These are phyloP conservation scores for Trogon surrucura DNA, from an alignment of 2,113 vertebrate genomes.

Conservation along the genomic window DNA sequence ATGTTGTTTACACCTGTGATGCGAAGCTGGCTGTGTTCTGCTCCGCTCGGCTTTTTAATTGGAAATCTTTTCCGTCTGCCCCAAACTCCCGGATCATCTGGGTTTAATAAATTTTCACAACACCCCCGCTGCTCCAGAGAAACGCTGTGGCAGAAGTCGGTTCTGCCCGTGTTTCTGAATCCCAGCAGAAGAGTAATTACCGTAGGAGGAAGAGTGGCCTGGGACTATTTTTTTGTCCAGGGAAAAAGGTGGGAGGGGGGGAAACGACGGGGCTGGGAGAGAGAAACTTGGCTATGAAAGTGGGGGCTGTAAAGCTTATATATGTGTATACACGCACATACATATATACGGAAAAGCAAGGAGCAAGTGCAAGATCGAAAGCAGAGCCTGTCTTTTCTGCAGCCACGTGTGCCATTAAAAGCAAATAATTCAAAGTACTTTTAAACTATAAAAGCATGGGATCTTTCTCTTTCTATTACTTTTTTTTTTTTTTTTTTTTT, in stretches of 20 bases:
- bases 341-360: background rate
- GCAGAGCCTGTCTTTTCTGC: slow-evolving; percentile 28
- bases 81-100: slow-evolving; percentile 74
- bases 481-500: background rate
- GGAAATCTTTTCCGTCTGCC: slow-evolving; percentile 79
- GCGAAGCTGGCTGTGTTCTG: slow-evolving; percentile 43
- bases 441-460: slow-evolving; percentile 45
- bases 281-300: background rate
- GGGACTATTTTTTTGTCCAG: background rate
- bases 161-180: slow-evolving; percentile 44
- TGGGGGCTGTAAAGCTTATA: background rate
- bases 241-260: background rate
- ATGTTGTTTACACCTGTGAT: slow-evolving; percentile 78
- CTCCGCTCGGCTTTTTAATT: slow-evolving; percentile 74
- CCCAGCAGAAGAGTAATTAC: slow-evolving; percentile 41
- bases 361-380: slow-evolving; percentile 56
- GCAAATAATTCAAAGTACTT: slow-evolving; percentile 55
- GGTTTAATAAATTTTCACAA: slow-evolving; percentile 74
- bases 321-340: background rate
- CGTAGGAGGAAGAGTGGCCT: background rate
- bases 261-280: background rate
- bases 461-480: background rate
- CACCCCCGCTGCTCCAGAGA: slow-evolving; percentile 59
- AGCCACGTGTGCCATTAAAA: slow-evolving; percentile 55
- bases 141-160: background rate